phyloP scores from a whole-genome alignment of 2,113 vertebrate genomes.

The Ariopsis seemanni region DNA sequence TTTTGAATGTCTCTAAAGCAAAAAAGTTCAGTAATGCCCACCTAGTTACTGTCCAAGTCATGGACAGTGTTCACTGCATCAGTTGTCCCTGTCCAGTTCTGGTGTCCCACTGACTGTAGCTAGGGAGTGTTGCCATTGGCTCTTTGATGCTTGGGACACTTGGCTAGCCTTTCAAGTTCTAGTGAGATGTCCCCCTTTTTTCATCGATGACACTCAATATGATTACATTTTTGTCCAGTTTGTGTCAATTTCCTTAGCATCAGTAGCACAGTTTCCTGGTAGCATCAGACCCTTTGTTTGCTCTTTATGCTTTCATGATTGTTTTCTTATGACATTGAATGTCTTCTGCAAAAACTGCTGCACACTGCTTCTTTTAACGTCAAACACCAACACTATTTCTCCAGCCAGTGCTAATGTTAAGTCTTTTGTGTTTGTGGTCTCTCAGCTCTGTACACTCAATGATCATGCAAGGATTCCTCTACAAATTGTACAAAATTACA shows the following conservation, averaged over 20 bases:
- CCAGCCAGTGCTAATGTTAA: neutral
- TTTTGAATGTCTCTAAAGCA: neutral
- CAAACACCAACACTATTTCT: neutral
- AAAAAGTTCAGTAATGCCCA: neutral
- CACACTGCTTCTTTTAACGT: neutral
- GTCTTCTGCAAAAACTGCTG: neutral
- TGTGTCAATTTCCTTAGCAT: neutral
- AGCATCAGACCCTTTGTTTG: neutral
- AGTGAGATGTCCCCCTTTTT: neutral
- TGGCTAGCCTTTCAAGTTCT: neutral
- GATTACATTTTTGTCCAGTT: neutral
- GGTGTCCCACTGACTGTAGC: neutral
- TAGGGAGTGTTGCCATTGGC: neutral
- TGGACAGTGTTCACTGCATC: neutral
- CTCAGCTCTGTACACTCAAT: neutral
- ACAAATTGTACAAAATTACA: neutral
- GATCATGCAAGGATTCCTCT: neutral
- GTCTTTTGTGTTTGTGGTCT: neutral
- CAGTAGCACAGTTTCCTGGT: neutral
- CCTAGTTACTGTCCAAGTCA: neutral
- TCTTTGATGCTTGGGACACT: neutral
- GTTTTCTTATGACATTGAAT: neutral
- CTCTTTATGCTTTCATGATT: neutral
- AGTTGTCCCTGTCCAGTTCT: neutral
- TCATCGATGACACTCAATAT: neutral